Percentiles rank a stretch among this genome's conserved stretches.
Evolutionary conservation across 1,140 invertebrate species (phyloP).

Genomic region (Trichonephila clavipes): DNA sequence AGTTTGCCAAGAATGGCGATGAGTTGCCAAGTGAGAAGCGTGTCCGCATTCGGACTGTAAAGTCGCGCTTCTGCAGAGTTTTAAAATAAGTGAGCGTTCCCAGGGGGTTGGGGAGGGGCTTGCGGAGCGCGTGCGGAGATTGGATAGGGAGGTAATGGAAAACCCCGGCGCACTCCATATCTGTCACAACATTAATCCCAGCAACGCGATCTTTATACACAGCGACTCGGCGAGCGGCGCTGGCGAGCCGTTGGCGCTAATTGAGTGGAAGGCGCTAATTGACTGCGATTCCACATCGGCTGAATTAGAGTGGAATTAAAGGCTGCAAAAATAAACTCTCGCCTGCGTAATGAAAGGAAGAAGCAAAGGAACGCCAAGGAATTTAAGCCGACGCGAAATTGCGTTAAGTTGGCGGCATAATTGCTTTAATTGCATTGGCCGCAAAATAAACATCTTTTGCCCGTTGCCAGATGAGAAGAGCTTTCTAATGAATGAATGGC

Average conservation of each 20-base stretch:
- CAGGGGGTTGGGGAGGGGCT: constrained; percentile 69
- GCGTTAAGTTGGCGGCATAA: constrained; percentile 75
- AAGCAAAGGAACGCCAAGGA: constrained; percentile 62
- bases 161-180: constrained; percentile 75
- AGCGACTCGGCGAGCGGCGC: not conserved
- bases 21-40: not conserved
- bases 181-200: constrained; percentile 71
- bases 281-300: constrained; percentile 73
- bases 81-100: constrained; percentile 77
- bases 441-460: constrained; percentile 72
- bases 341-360: constrained; percentile 44
- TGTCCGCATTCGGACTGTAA: constrained; percentile 41
- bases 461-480: constrained; percentile 44
- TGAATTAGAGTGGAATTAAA: constrained; percentile 71
- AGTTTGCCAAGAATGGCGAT: not conserved
- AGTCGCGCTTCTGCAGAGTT: constrained; percentile 71
- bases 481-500: constrained; percentile 69
- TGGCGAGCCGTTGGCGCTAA: constrained; percentile 66
- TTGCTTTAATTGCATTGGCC: constrained; percentile 75
- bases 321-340: constrained; percentile 62
- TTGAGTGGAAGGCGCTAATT: constrained; percentile 73
- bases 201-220: constrained; percentile 49
- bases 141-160: constrained; percentile 75
- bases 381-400: constrained; percentile 75
- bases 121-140: constrained; percentile 61